A percentile compares a stretch with the other conserved stretches of the same genome.
Evolutionary conservation across 2,888 invertebrate species (phyloP).

Genomic region (Schizaphis graminum): DNA sequence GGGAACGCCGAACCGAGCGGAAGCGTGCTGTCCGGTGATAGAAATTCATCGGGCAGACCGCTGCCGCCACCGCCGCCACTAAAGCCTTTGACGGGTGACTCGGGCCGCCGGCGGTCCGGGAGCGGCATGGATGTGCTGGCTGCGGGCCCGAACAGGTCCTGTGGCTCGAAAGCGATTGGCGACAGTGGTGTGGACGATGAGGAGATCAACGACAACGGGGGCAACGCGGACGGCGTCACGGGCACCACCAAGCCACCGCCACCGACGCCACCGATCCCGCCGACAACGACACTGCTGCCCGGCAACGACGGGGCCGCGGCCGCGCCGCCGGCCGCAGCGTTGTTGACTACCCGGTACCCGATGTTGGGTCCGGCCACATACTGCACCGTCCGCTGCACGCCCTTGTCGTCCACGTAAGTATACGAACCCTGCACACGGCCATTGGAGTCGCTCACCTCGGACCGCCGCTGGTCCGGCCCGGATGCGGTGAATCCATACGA

Average conservation of each 20-base stretch:
- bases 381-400: conserved; percentile 82
- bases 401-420: conserved; percentile 84
- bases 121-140: conserved; percentile 48
- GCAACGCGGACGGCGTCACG: conserved; percentile 63
- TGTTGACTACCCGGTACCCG: conserved; percentile 81
- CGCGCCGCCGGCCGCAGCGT: conserved; percentile 56
- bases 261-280: neutral
- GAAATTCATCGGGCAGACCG: conserved; percentile 3
- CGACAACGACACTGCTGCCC: conserved; percentile 22
- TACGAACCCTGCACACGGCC: conserved; percentile 83
- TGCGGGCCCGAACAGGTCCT: conserved; percentile 61
- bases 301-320: conserved; percentile 70
- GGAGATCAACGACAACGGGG: conserved; percentile 68
- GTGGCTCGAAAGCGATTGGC: conserved; percentile 69
- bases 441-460: conserved; percentile 80
- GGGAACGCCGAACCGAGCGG: conserved; percentile 68
- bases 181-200: conserved; percentile 69
- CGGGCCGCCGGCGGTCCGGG: conserved; percentile 57
- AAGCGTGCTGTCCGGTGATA: conserved; percentile 57
- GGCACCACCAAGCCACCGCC: conserved; percentile 40
- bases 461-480: conserved; percentile 82
- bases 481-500: conserved; percentile 79
- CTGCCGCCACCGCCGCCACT: neutral
- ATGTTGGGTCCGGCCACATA: conserved; percentile 85
- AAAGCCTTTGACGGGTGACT: conserved; percentile 4